Evolutionary conservation across 2,888 invertebrate species (phyloP).

Genomic region (Euspilapteryx auroguttella): DNA sequence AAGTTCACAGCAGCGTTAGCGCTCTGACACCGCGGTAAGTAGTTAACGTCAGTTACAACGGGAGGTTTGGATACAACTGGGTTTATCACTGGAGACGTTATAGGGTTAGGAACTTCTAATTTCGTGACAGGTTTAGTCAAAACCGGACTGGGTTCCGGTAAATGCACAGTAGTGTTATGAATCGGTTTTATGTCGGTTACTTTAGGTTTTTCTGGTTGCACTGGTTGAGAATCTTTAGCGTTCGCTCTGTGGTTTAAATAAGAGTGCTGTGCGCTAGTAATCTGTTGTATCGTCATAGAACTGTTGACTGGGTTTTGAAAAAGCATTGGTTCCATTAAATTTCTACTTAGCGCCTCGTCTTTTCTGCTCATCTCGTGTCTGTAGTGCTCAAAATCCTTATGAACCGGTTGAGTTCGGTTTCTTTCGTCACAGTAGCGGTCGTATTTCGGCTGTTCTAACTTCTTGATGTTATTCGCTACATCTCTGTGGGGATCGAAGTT

Average conservation of each 20-base stretch:
- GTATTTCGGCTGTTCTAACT: conserved; percentile 30
- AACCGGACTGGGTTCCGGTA: conserved; percentile 27
- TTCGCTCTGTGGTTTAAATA: conserved; percentile 34
- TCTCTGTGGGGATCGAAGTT: conserved; percentile 38
- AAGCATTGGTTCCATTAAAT: conserved; percentile 33
- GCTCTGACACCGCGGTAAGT: conserved; percentile 49
- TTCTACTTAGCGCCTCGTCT: conserved; percentile 43
- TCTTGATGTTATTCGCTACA: conserved; percentile 20
- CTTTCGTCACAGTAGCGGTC: conserved; percentile 35
- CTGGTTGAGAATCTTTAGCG: conserved; percentile 38
- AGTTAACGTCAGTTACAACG: conserved; percentile 37
- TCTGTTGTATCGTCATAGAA: conserved; percentile 47
- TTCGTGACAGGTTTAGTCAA: conserved; percentile 40
- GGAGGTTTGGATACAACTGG: conserved; percentile 48
- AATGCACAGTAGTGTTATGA: conserved; percentile 22
- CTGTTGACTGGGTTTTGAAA: conserved; percentile 33
- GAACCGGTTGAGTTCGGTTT: conserved; percentile 18
- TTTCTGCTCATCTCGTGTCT: conserved; percentile 31
- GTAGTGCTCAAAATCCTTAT: conserved; percentile 35
- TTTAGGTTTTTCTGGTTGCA: conserved; percentile 38
- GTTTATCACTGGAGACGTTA: conserved; percentile 48
- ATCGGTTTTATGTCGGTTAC: conserved; percentile 35
- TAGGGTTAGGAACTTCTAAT: conserved; percentile 50
- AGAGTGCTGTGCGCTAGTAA: conserved; percentile 34
- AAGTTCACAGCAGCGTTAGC: conserved; percentile 42